Base-by-base conservation (phyloP, 1,140 invertebrate genomes). In the Apis laboriosa region DNA sequence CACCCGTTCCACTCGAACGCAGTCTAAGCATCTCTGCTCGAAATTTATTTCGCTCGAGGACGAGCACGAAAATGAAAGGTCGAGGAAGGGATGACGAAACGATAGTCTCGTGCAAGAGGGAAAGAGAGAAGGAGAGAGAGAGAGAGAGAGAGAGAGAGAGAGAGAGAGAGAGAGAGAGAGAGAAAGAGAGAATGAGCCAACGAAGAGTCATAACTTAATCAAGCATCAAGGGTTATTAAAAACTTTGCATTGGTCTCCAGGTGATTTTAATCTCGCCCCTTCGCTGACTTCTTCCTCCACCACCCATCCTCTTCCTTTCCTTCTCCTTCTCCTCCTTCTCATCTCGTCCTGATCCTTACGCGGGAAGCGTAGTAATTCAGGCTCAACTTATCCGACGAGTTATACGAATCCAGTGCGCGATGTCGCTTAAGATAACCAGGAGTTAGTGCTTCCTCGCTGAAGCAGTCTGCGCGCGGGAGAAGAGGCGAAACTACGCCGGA, bases 181-280 rank as follows among this genome's bases (percentile, higher is more conserved):
- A 61, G 9, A n/a, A 17, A 43, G 70, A 49, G 24, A 1, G 28
- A 60, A 74, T 71, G 80, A 86, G 63, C 77, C 74, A 81, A 81
- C 76, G 70, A 84, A 83, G 83, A 87, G 79, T 84, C 86, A 83
- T 90, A 92, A 92, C 89, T 92, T 91, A 90, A 93, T 92, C 89
- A 93, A 90, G 89, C 87, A 92, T 92, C 88, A 91, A 91, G 88
- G 84, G 90, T 92, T 91, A 91, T 92, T 92, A 92, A 93, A 93
- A 93, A 92, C 88, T 92, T 92, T 90, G 84, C 89, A 90, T 90
- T 89, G 85, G 86, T 90, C 87, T 88, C 85, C 84, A 81, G 90
- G 89, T 84, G 87, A 92, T 93, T 92, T 92, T 92, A 93, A 93
- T 92, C 90, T 92, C 78, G 85, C 82, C 79, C 75, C 71, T 66